These are phyloP conservation scores for Augochlora pura DNA, from an alignment of 1,140 invertebrate genomes.

Conservation along the genomic window DNA sequence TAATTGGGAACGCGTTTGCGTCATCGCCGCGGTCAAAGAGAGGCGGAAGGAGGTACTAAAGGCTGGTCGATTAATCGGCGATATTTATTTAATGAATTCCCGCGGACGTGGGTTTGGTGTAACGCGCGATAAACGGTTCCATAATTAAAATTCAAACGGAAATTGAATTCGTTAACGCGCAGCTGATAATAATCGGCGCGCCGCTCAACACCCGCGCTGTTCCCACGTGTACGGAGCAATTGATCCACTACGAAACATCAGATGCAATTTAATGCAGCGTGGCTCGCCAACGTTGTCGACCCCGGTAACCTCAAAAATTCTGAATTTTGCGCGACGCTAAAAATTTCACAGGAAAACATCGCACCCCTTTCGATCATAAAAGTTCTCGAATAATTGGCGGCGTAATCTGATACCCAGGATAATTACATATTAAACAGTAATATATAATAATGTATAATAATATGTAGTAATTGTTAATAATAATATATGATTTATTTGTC, in stretches of 20 bases:
- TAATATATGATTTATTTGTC: no score
- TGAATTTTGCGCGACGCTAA: no score
- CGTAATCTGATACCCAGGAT: no score
- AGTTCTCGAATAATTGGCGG: no score
- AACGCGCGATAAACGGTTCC: slow-evolving; percentile 1
- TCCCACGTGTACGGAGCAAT: no score
- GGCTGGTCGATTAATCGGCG: background rate
- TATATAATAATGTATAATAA: no score
- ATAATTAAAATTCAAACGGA: slow-evolving; percentile 20
- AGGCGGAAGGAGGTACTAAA: slow-evolving; percentile 8
- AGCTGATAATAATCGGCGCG: slow-evolving; percentile 10
- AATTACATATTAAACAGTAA: no score
- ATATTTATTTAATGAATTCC: slow-evolving; percentile 23
- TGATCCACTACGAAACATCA: background rate
- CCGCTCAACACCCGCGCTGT: background rate
- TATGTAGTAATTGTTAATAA: no score
- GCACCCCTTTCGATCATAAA: no score
- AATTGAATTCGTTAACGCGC: slow-evolving; percentile 17
- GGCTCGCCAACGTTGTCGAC: background rate
- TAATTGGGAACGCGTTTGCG: background rate
- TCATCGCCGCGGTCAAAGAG: background rate
- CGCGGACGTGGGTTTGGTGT: background rate
- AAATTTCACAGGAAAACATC: no score
- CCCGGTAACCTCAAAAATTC: no score
- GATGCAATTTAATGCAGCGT: background rate